phyloP scores from a whole-genome alignment of 53 echinoderm and acorn worm genomes.

The Zoroaster sp. region DNA sequence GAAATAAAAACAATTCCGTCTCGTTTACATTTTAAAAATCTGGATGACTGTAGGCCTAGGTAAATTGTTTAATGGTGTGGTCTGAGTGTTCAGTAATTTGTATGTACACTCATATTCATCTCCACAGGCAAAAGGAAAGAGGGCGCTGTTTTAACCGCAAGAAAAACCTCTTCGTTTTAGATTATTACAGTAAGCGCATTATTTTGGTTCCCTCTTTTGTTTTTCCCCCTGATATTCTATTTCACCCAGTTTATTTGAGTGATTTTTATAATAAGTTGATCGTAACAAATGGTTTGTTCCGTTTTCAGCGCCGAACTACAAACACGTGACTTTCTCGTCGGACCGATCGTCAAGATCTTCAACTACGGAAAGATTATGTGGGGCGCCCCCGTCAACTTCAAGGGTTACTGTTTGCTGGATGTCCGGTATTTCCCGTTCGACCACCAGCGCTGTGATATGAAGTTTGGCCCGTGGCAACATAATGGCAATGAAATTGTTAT shows the following conservation, averaged over 20 bases:
- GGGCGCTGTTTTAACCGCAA: no score
- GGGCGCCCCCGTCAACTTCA: slow-evolving; percentile 98
- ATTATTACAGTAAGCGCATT: no score
- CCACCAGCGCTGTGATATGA: slow-evolving; percentile 90
- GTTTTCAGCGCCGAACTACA: slow-evolving; percentile 29
- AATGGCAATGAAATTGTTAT: slow-evolving; percentile 86
- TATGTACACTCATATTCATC: no score
- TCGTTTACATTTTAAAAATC: no score
- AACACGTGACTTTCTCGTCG: slow-evolving; percentile 60
- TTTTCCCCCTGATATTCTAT: no score
- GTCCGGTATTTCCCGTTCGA: slow-evolving; percentile 92
- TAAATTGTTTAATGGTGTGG: no score
- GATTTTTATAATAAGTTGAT: neutral
- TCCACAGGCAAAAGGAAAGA: no score
- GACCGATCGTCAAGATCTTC: slow-evolving; percentile 77
- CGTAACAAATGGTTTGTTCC: neutral
- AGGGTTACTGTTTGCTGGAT: slow-evolving; percentile 80
- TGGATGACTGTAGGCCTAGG: no score
- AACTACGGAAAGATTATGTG: slow-evolving; percentile 77
- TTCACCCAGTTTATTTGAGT: no score
- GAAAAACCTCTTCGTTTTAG: no score
- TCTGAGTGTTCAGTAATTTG: no score
- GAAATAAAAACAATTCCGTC: no score
- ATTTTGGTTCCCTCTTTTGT: neutral
- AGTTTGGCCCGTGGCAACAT: slow-evolving; percentile 98